phyloP scores from a whole-genome alignment of 1,140 invertebrate species.

The Ericerus pela region DNA sequence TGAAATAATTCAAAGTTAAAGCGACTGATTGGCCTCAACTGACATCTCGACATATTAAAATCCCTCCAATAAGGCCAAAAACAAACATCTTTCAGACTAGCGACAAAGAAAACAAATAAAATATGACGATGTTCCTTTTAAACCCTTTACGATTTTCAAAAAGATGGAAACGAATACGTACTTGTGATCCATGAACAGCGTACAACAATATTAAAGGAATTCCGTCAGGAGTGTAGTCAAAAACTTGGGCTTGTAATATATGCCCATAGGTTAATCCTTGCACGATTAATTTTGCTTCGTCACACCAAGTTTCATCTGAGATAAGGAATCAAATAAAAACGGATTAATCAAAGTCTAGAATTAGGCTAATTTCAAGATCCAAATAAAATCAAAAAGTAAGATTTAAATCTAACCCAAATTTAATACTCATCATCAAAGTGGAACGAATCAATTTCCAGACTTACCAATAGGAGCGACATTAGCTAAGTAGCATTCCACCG shows the following conservation, averaged over 20 bases:
- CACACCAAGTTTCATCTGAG: constrained; percentile 44
- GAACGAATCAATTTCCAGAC: neutral
- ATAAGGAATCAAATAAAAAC: neutral
- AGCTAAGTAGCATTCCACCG: constrained; percentile 80
- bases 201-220: constrained; percentile 64
- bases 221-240: constrained; percentile 52
- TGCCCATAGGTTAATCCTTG: constrained; percentile 58
- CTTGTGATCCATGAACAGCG: constrained; percentile 49
- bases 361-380: no score
- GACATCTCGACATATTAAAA: no score
- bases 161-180: constrained; percentile 35
- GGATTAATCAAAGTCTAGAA: neutral
- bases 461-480: constrained; percentile 52
- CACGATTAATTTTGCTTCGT: constrained; percentile 57
- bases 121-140: no score
- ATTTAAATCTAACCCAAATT: no score
- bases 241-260: constrained; percentile 72
- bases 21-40: no score
- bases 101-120: no score
- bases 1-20: no score
- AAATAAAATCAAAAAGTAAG: no score
- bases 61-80: no score
- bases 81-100: no score
- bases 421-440: no score
- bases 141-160: no score